Evolutionary conservation across 2,797 vertebrate species (phyloP).

Genomic region (Taenioides sp.): DNA sequence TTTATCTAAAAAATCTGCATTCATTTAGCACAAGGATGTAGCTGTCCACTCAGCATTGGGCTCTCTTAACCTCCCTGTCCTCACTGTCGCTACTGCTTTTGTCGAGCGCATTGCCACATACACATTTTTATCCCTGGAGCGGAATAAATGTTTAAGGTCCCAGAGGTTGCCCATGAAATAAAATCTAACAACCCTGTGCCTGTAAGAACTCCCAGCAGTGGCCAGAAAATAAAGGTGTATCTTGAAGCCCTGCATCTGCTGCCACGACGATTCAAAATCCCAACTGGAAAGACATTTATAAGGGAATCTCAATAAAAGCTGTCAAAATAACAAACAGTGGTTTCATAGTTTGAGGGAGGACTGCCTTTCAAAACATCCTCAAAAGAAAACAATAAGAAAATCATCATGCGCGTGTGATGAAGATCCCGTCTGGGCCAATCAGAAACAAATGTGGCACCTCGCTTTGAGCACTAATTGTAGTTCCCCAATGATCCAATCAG

Average conservation of each 20-base stretch:
- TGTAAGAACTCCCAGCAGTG: conserved; percentile 42
- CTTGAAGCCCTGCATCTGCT: conserved; percentile 30
- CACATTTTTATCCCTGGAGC: conserved; percentile 54
- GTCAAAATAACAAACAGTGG: conserved; percentile 29
- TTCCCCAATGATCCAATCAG: conserved; percentile 52
- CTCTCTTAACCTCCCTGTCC: conserved; percentile 45
- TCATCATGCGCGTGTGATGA: conserved; percentile 23
- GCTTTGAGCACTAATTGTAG: conserved; percentile 47
- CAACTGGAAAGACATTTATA: conserved; percentile 30
- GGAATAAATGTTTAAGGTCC: conserved; percentile 67
- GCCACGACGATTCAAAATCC: conserved; percentile 28
- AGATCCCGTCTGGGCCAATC: conserved; percentile 45
- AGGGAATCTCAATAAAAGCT: conserved; percentile 16
- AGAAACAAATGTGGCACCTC: conserved; percentile 36
- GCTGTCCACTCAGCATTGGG: conserved; percentile 29
- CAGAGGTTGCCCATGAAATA: conserved; percentile 60
- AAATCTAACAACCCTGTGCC: conserved; percentile 57
- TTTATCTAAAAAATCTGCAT: conserved; percentile 2
- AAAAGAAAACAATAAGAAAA: conserved; percentile 32
- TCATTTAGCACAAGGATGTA: conserved; percentile 31
- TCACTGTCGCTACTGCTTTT: conserved; percentile 27
- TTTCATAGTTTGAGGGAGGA: conserved; percentile 15
- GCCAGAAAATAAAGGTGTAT: conserved; percentile 22
- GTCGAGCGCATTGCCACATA: conserved; percentile 46
- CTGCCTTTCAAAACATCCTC: conserved; percentile 29